Base-by-base conservation (phyloP, 2,797 vertebrate species). In the Karalla daura region DNA sequence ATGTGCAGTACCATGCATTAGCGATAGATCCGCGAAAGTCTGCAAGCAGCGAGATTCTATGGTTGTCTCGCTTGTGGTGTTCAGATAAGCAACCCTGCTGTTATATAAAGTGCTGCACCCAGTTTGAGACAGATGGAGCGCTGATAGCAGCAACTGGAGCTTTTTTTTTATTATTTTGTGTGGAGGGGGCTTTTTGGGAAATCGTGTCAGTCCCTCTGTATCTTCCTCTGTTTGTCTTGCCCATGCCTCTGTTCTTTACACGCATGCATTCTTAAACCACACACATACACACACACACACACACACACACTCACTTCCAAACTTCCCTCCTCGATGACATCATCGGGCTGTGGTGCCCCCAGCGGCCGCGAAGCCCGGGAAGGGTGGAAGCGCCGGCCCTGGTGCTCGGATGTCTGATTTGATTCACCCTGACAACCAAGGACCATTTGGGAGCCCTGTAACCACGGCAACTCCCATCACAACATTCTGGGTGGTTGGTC, bases 391-490 rank as follows among this genome's bases (percentile, higher is more conserved):
- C 54, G 5, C 69, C 52, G 61, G 66, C 37, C 64, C 64, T 50
- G 60, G 63, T 14, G 60, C 78, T 85, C 28, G 13, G 66, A 76
- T 85, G 87, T 90, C 78, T 89, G 89, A 91, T 86, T 87, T 89
- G 84, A 91, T 91, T 85, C 86, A 73, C 75, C 80, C 76, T 87
- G 90, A 92, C 91, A 92, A 88, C 84, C 81, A 32, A 82, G 78
- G 84, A 81, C 81, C 91, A 85, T 90, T 91, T 89, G 86, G 87
- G 88, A 90, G 65, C 67, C 73, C 58, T 63, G 88, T 92, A 88
- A 85, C 91, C 85, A 91, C 58, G 87, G 89, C 84, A 88, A 92
- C 91, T 87, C 50, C 82, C 87, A 86, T 90, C 86, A 90, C 81
- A 91, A 91, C 88, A 88, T 85, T 83, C 65, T 61, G 79, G 81